Conservation (phyloP, 2,888 invertebrate species). For the Parnassius apollo region DNA sequence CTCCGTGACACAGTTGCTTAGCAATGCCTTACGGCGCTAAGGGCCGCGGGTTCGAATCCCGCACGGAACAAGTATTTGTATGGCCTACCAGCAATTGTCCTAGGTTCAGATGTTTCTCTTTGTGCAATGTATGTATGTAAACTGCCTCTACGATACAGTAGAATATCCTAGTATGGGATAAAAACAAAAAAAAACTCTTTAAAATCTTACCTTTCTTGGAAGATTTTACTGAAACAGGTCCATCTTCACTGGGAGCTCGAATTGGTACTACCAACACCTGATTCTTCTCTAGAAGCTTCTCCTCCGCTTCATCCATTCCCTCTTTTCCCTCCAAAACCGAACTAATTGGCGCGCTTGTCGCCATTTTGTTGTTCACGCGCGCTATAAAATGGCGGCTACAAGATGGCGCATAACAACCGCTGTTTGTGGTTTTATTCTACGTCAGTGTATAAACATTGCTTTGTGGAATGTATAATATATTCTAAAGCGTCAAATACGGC, state of each 20-base stretch:
- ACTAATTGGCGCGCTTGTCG: conserved; percentile 52
- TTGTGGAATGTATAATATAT: conserved; percentile 34
- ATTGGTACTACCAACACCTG: conserved; percentile 48
- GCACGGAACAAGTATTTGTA: too few species aligned
- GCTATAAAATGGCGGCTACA: conserved; percentile 36
- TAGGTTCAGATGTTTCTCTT: too few species aligned
- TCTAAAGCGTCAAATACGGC: conserved; percentile 21
- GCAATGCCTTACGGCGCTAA: too few species aligned
- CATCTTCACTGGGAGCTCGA: conserved; percentile 39
- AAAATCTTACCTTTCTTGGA: conserved; percentile 66
- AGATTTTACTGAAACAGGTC: conserved; percentile 54
- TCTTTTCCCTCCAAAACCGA: conserved; percentile 48
- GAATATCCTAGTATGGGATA: too few species aligned
- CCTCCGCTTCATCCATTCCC: conserved; percentile 56
- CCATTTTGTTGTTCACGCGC: conserved; percentile 44
- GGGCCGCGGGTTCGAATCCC: too few species aligned
- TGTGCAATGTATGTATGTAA: too few species aligned
- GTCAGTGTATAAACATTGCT: conserved; percentile 11
- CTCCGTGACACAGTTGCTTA: too few species aligned
- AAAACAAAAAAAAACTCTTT: too few species aligned
- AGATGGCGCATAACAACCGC: conserved; percentile 22
- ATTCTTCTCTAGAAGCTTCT: conserved; percentile 56
- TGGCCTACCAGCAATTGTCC: too few species aligned
- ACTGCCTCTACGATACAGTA: too few species aligned
- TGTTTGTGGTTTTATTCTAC: conserved; percentile 23